A percentile compares a stretch with the other conserved stretches of the same genome.
Evolutionary conservation across 1,140 invertebrate genomes (phyloP).

Genomic region (Sarcophaga bullata): DNA sequence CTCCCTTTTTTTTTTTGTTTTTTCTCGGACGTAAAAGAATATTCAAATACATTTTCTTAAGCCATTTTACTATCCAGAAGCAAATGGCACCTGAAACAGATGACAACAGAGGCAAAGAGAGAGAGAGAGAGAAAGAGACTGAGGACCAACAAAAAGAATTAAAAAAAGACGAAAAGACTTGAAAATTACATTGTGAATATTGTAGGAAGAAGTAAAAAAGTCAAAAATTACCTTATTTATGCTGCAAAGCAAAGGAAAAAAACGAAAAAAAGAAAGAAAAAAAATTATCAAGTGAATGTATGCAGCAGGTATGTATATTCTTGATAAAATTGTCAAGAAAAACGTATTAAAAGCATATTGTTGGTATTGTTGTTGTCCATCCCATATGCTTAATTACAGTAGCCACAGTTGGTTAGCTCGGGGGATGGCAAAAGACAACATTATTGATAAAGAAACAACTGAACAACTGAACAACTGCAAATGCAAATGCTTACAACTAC

Average conservation of each 20-base stretch:
- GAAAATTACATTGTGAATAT: not conserved
- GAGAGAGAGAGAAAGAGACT: no score
- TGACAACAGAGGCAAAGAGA: not conserved
- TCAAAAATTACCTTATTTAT: slow-evolving; percentile 14
- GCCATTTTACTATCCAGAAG: no score
- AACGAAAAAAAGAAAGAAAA: no score
- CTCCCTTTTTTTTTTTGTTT: no score
- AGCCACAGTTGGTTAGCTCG: not conserved
- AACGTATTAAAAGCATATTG: slow-evolving; percentile 16
- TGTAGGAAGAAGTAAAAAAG: not conserved
- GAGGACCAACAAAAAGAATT: no score
- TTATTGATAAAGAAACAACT: not conserved
- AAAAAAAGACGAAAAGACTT: not conserved
- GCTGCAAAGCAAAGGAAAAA: not conserved
- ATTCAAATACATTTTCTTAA: no score
- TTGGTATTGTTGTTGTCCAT: not conserved
- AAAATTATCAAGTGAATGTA: not conserved
- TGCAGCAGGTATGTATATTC: not conserved
- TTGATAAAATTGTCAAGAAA: slow-evolving; percentile 13
- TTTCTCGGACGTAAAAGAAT: no score
- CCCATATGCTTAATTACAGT: slow-evolving; percentile 7
- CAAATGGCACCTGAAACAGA: not conserved
- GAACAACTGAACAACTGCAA: not conserved
- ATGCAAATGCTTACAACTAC: no score
- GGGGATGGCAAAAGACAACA: not conserved